phyloP scores from a whole-genome alignment of 2,888 invertebrate species.

The Metellina segmentata region DNA sequence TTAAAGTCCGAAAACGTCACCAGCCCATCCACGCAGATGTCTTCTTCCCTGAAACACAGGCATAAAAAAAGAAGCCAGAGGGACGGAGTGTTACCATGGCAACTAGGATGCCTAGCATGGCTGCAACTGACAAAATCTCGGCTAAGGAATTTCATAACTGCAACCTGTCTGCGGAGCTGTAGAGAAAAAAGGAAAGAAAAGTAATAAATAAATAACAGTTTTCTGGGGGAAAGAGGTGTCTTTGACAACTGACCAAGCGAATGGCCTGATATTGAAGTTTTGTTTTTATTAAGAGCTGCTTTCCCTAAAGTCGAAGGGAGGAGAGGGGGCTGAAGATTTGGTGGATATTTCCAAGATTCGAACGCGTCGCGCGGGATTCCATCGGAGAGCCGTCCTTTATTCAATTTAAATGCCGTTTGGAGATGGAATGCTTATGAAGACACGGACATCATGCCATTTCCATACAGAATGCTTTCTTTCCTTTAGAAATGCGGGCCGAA shows the following conservation, averaged over 20 bases:
- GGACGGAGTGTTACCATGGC: conserved; percentile 41
- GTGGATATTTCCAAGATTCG: not conserved
- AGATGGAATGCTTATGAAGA: not conserved
- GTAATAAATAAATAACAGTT: conserved; percentile 41
- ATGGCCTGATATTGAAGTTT: conserved; percentile 59
- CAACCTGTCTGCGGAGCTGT: conserved; percentile 45
- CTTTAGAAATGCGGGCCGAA: no score
- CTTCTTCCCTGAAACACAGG: conserved; percentile 26
- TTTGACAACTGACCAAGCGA: conserved; percentile 63
- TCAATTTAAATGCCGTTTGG: not conserved
- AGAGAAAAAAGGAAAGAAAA: conserved; percentile 20
- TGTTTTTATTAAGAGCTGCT: conserved; percentile 47
- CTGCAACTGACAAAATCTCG: conserved; percentile 61
- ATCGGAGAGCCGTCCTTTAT: not conserved
- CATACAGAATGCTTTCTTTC: no score
- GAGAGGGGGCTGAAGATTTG: not conserved
- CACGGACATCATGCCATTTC: no score
- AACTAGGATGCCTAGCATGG: conserved; percentile 45
- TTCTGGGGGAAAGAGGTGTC: not conserved
- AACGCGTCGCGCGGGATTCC: not conserved
- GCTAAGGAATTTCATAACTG: conserved; percentile 65
- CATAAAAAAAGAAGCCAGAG: conserved; percentile 1
- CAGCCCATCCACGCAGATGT: conserved; percentile 42
- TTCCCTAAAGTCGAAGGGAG: not conserved
- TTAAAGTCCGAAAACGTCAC: conserved; percentile 40